Evolutionary conservation across 2,888 invertebrate genomes (phyloP).

Genomic region (Leptinotarsa tumamoca): DNA sequence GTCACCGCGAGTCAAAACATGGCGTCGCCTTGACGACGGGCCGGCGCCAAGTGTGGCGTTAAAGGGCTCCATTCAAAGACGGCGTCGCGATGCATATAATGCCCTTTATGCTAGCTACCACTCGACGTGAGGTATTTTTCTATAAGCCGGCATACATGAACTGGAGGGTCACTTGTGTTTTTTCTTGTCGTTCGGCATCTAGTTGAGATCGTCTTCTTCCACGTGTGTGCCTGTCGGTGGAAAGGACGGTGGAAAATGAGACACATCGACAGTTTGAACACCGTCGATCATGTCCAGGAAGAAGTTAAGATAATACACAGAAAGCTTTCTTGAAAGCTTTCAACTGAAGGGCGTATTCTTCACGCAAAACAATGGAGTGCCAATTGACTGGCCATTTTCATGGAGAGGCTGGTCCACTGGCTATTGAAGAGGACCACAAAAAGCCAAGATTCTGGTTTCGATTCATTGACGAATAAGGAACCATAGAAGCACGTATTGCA

Average conservation of each 20-base stretch:
- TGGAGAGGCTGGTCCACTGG: too few species aligned
- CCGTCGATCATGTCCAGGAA: too few species aligned
- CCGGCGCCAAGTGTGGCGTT: conserved; percentile 56
- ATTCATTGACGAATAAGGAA: too few species aligned
- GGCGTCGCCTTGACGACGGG: conserved; percentile 61
- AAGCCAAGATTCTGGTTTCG: too few species aligned
- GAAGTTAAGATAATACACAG: too few species aligned
- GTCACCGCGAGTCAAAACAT: conserved; percentile 63
- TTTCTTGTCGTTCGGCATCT: neutral
- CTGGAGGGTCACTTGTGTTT: neutral
- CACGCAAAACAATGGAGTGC: too few species aligned
- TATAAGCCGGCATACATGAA: neutral
- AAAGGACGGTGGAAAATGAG: neutral
- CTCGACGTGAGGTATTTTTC: conserved; percentile 9
- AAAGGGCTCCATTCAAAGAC: conserved; percentile 44
- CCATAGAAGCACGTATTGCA: too few species aligned
- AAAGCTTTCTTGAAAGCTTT: too few species aligned
- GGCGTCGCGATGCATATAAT: conserved; percentile 30
- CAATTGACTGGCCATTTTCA: too few species aligned
- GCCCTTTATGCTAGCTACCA: conserved; percentile 28
- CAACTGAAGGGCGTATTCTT: too few species aligned
- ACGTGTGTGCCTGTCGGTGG: neutral
- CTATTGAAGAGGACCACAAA: too few species aligned
- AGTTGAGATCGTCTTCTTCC: neutral
- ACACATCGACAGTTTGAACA: too few species aligned